A percentile compares a stretch with the other conserved stretches of the same genome.
phyloP scores from a whole-genome alignment of 37 sponge, comb jelly and placozoan genomes.

The Tethya wilhelma region DNA sequence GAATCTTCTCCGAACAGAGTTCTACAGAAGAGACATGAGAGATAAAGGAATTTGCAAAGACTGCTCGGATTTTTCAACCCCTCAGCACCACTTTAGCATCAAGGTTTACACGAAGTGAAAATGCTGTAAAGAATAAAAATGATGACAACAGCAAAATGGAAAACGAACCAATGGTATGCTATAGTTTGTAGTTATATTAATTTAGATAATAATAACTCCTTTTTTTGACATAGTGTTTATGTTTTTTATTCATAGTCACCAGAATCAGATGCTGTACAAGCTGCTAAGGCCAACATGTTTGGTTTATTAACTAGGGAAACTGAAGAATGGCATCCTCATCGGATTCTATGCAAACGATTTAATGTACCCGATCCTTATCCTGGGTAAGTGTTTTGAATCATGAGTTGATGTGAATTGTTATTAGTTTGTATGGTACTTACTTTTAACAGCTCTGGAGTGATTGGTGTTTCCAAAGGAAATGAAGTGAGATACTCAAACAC shows the following conservation, averaged over 20 bases:
- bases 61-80: constrained; percentile 57
- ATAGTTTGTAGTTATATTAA: not conserved
- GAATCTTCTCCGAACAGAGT: not conserved
- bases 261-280: constrained; percentile 64
- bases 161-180: not conserved
- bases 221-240: not conserved
- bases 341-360: constrained; percentile 90
- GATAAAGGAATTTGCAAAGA: constrained; percentile 64
- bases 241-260: constrained; percentile 7
- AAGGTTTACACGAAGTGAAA: constrained; percentile 58
- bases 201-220: not conserved
- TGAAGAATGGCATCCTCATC: constrained; percentile 93
- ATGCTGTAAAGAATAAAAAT: not conserved
- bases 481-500: not conserved
- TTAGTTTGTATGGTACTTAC: not conserved
- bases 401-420: constrained; percentile 4
- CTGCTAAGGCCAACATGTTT: constrained; percentile 77
- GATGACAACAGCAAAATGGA: not conserved
- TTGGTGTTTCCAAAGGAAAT: constrained; percentile 12
- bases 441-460: constrained; percentile 7
- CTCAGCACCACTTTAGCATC: constrained; percentile 57
- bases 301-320: constrained; percentile 79
- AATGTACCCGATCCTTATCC: constrained; percentile 97
- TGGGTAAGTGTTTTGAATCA: constrained; percentile 36
- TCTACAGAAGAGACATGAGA: constrained; percentile 65